These are phyloP conservation scores for Dromaius novaehollandiae DNA, from an alignment of 2,113 vertebrate genomes.

Conservation along the genomic window DNA sequence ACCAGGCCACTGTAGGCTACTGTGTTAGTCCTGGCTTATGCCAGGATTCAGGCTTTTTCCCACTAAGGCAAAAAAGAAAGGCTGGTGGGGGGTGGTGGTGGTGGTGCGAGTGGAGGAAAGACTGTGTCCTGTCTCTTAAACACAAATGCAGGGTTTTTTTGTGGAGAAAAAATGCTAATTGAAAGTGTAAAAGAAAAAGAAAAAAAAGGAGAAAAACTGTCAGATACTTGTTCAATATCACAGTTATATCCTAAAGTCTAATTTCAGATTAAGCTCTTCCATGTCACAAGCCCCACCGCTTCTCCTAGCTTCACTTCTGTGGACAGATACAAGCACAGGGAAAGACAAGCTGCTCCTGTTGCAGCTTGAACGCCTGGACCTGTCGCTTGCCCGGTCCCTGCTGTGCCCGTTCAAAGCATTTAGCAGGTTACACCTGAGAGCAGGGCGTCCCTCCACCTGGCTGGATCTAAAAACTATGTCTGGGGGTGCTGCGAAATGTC, in stretches of 20 bases:
- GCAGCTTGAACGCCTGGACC: not conserved
- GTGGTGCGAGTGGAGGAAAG: not conserved
- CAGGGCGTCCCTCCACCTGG: not conserved
- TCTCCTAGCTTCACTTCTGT: no score
- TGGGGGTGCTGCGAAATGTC: not conserved
- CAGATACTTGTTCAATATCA: not conserved
- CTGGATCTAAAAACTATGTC: not conserved
- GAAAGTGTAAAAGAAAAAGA: not conserved
- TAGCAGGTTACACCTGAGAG: not conserved
- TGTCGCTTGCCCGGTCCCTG: not conserved
- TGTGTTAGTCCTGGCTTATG: not conserved
- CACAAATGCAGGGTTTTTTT: not conserved
- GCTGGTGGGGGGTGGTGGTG: not conserved
- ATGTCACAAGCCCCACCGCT: not conserved
- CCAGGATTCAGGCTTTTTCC: not conserved
- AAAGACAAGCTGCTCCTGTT: not conserved
- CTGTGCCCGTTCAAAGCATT: not conserved
- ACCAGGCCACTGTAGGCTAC: not conserved
- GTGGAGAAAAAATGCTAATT: not conserved
- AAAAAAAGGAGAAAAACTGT: not conserved
- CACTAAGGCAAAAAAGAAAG: not conserved
- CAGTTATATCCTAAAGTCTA: not conserved
- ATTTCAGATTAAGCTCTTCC: not conserved
- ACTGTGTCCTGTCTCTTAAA: not conserved
- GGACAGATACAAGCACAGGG: not conserved